Conservation (phyloP, 2,113 vertebrate species). For the Panthera leo region DNA sequence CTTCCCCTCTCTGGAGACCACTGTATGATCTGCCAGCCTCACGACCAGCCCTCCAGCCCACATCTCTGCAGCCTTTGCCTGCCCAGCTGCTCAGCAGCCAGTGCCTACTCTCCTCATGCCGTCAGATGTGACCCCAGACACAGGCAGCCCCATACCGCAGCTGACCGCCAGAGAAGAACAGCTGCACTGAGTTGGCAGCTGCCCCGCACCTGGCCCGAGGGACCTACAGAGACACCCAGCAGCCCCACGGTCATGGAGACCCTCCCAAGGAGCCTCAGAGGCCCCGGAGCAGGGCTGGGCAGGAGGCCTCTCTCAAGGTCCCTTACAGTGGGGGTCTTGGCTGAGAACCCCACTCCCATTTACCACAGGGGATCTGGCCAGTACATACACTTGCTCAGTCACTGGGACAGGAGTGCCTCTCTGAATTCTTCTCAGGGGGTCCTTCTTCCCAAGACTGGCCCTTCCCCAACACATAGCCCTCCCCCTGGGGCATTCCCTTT, state of each 20-base stretch:
- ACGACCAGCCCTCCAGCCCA: not conserved
- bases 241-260: not conserved
- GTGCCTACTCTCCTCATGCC: not conserved
- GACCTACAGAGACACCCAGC: not conserved
- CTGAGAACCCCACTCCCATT: not conserved
- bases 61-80: not conserved
- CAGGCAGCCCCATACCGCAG: not conserved
- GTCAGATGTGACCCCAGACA: not conserved
- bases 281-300: not conserved
- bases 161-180: not conserved
- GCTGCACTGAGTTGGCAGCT: not conserved
- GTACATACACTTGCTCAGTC: not conserved
- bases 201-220: not conserved
- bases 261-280: not conserved
- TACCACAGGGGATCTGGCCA: not conserved
- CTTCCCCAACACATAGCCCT: not conserved
- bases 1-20: not conserved
- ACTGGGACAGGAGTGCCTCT: not conserved
- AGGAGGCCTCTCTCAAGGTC: not conserved
- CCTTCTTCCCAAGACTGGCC: not conserved
- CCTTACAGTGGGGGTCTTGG: not conserved
- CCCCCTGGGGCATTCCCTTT: not conserved
- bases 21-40: not conserved
- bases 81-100: slow-evolving; percentile 22
- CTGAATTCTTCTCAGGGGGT: not conserved